Evolutionary conservation across 2,113 vertebrate species (phyloP), one percentile per base, ranked within the genome.

Genomic region (Bos indicus): DNA sequence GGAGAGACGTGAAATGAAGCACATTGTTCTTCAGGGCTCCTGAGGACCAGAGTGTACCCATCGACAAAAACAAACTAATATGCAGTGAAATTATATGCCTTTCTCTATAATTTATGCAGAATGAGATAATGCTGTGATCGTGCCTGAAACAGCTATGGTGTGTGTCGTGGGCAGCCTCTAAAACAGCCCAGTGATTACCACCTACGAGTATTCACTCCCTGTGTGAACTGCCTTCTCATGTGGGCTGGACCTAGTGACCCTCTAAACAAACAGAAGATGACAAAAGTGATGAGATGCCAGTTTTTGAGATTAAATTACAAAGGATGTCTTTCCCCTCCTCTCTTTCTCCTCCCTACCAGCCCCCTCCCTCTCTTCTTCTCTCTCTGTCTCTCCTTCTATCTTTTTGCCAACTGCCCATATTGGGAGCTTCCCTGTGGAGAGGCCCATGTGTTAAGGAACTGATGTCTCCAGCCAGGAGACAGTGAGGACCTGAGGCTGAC

Each of bases 1-100:
- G 90, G 92, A 94, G 96, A 82, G 64, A 33, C 26, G 77, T 46
- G 84, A 90, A 86, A 40, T 36, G 77, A 88, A 94, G 48, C 48
- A n/a, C 77, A 77, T 74, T 95, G 94, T 91, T 95, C 90, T 86
- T 56, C 16, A n/a, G 59, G 56, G 48, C 57, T 93, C 62, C 71
- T n/a, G 46, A 80, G 92, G 90, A 90, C 96, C 90, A 74, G 81
- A 48, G 57, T 59, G 95, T 80, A 91, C 92, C 46, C 94, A 36
- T 87, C 88, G 10, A 57, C 62, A 84, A 36, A 96, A 78, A 81
- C 83, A 84, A 87, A 67, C 21, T 67, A 62, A 93, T 52, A 80
- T 48, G 85, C 93, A 40, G 91, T 26, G 52, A 93, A 90, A 92
- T 96, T 62, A 88, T 21, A 93, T 0, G 11, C 81, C 82, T 96